phyloP scores from a whole-genome alignment of 1,140 invertebrate genomes.

The Monomorium pharaonis region DNA sequence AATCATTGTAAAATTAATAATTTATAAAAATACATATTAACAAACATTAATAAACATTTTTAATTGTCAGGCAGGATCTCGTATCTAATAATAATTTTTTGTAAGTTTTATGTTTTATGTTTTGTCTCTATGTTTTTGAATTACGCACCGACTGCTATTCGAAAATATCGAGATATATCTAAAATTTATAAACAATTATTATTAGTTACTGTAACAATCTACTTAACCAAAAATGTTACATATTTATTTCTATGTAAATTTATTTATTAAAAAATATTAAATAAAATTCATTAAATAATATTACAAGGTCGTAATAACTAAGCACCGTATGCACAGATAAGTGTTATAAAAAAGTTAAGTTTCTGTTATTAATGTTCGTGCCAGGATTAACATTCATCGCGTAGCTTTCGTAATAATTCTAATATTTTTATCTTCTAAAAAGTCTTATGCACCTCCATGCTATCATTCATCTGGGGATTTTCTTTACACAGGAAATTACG shows the following conservation, averaged over 20 bases:
- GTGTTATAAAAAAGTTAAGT: neutral
- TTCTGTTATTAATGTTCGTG: neutral
- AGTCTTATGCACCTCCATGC: neutral
- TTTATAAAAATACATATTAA: neutral
- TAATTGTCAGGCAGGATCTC: neutral
- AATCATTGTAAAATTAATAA: neutral
- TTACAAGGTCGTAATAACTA: neutral
- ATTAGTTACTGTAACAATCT: neutral
- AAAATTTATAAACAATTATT: neutral
- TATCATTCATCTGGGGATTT: neutral
- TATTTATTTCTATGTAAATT: neutral
- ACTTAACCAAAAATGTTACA: neutral
- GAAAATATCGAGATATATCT: neutral
- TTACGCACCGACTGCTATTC: neutral
- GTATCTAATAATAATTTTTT: neutral
- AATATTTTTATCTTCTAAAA: neutral
- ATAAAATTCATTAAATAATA: neutral
- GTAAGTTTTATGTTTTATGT: neutral
- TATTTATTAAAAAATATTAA: neutral
- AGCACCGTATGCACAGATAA: neutral
- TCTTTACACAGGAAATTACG: conserved; percentile 13
- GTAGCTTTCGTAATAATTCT: neutral
- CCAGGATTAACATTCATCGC: neutral
- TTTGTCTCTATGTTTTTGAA: neutral
- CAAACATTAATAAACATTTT: neutral